These are phyloP conservation scores for Rhinoraja longicauda DNA, from an alignment of 2,797 vertebrate species.

Conservation along the genomic window DNA sequence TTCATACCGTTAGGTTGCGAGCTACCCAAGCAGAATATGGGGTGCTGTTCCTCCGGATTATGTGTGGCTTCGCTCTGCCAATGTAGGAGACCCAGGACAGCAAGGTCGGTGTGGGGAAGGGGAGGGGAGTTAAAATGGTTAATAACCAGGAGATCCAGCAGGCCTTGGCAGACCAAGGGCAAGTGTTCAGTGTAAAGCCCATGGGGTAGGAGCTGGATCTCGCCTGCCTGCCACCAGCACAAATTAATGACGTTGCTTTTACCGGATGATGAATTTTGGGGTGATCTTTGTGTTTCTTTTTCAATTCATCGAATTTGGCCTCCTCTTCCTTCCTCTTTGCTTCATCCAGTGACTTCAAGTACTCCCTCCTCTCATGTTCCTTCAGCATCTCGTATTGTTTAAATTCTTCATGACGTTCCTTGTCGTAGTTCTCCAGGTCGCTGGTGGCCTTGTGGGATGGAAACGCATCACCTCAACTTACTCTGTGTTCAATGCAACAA, in stretches of 20 bases:
- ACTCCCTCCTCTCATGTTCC: constrained; percentile 85
- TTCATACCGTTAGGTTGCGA: too few relatives aligned
- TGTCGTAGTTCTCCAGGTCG: constrained; percentile 92
- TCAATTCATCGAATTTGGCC: constrained; percentile 86
- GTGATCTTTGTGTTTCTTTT: constrained; percentile 88
- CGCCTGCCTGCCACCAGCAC: too few relatives aligned
- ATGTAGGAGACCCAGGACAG: too few relatives aligned
- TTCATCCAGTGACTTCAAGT: constrained; percentile 83
- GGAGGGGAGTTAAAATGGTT: too few relatives aligned
- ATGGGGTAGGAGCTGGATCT: too few relatives aligned
- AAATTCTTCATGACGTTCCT: constrained; percentile 89
- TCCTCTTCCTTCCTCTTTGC: constrained; percentile 79
- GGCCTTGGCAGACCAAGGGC: too few relatives aligned
- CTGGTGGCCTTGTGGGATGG: constrained; percentile 71
- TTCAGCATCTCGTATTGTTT: constrained; percentile 97
- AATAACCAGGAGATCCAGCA: too few relatives aligned
- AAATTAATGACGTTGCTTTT: constrained; percentile 46
- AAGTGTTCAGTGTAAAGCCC: too few relatives aligned
- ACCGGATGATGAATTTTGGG: constrained; percentile 97
- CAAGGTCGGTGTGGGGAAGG: too few relatives aligned
- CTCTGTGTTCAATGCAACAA: constrained; percentile 11
- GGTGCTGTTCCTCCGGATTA: too few relatives aligned
- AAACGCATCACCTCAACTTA: not conserved
- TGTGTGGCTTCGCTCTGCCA: too few relatives aligned
- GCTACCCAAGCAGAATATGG: too few relatives aligned